phyloP scores from a whole-genome alignment of 2,113 vertebrate genomes.

The Neolamprologus brichardi region DNA sequence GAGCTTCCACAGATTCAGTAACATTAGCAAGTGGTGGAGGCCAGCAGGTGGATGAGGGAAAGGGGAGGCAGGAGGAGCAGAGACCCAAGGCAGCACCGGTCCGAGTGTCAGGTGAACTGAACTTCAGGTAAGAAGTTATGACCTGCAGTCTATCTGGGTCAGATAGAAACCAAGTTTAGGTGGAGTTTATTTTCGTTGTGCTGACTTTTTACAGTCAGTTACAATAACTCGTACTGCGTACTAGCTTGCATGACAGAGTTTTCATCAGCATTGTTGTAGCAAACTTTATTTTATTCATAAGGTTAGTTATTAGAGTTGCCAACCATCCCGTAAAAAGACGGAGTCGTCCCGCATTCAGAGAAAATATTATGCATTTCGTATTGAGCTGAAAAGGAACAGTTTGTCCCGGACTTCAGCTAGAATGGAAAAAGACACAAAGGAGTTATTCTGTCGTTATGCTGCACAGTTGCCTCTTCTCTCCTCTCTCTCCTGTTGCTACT shows the following conservation, averaged over 20 bases:
- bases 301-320: neutral
- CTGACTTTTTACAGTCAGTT: neutral
- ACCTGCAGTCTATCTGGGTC: neutral
- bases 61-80: neutral
- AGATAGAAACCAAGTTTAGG: neutral
- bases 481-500: no score
- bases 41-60: fast-evolving
- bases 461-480: no score
- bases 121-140: neutral
- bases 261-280: neutral
- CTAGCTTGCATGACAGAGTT: neutral
- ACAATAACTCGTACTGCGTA: fast-evolving
- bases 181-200: neutral
- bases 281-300: neutral
- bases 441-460: no score
- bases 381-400: no score
- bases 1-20: neutral
- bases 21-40: neutral
- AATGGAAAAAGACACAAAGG: no score
- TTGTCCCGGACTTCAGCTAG: no score
- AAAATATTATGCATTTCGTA: no score
- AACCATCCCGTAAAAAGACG: neutral
- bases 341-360: no score
- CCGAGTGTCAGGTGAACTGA: neutral
- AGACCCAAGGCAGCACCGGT: fast-evolving